Percentiles rank a stretch among this genome's conserved stretches.
Evolutionary conservation across 2,797 vertebrate genomes (phyloP).

Genomic region (Siniperca obscura): DNA sequence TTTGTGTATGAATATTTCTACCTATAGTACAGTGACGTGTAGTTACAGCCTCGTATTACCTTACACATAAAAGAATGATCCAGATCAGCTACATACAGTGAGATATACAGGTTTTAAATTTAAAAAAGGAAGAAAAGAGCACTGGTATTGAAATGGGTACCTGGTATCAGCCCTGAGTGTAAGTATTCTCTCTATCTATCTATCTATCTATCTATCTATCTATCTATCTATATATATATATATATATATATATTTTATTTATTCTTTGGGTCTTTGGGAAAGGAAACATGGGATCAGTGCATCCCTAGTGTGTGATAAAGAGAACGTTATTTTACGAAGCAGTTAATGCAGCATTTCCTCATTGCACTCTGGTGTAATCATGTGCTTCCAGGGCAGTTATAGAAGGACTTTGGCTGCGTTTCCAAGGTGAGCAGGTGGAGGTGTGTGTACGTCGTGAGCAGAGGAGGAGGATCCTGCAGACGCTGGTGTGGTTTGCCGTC

Average conservation of each 20-base stretch:
- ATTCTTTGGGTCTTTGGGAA: too few relatives aligned
- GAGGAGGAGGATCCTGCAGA: constrained; percentile 91
- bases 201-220: too few relatives aligned
- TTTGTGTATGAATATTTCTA: background rate
- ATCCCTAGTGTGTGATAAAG: background rate
- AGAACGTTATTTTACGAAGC: background rate
- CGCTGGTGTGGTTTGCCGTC: constrained; percentile 91
- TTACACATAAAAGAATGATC: background rate
- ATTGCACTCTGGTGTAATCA: background rate
- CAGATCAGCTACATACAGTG: background rate
- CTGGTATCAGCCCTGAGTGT: background rate
- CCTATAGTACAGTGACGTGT: background rate
- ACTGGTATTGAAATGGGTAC: background rate
- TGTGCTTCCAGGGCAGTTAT: constrained; percentile 88
- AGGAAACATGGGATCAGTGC: background rate
- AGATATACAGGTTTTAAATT: background rate
- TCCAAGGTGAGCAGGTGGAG: constrained; percentile 90
- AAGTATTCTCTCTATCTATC: too few relatives aligned
- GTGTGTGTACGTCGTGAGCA: constrained; percentile 90
- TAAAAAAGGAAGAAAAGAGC: background rate
- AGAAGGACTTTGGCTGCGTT: constrained; percentile 97
- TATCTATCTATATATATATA: too few relatives aligned
- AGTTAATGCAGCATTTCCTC: constrained; percentile 5
- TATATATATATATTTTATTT: too few relatives aligned
- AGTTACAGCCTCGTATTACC: background rate